A percentile compares a stretch with the other conserved stretches of the same genome.
Evolutionary conservation across 2,888 invertebrate species (phyloP).

Genomic region (Odontothrips loti): DNA sequence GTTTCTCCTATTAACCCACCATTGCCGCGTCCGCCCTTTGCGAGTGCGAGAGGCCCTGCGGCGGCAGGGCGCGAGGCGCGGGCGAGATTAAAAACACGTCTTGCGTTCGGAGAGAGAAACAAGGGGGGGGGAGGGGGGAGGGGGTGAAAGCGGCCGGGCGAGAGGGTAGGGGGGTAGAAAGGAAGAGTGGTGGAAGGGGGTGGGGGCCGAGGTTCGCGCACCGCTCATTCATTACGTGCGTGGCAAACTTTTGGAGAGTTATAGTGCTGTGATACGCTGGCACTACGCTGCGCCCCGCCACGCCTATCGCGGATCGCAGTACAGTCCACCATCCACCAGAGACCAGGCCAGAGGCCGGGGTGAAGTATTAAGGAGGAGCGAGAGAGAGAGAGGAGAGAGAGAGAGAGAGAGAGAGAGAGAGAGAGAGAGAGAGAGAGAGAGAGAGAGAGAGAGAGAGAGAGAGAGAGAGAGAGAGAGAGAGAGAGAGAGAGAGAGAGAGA

Average conservation of each 20-base stretch:
- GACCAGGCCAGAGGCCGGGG: not conserved
- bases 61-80: not conserved
- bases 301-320: not conserved
- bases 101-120: not conserved
- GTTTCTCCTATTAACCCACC: constrained; percentile 4
- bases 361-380: not conserved
- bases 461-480: not conserved
- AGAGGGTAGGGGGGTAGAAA: not conserved
- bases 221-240: constrained; percentile 22
- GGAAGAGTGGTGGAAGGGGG: not conserved
- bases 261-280: constrained; percentile 14
- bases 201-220: not conserved
- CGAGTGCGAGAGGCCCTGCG: not conserved
- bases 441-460: not conserved
- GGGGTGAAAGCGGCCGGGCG: not conserved
- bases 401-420: not conserved
- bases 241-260: constrained; percentile 17
- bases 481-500: not conserved
- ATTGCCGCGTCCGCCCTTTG: not conserved
- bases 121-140: not conserved
- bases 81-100: constrained; percentile 18
- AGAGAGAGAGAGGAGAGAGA: not conserved
- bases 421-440: not conserved
- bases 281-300: too few relatives aligned
- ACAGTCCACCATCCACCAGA: not conserved